Conservation (phyloP, 2,113 vertebrate genomes). For the Tychaedon coryphoeus region DNA sequence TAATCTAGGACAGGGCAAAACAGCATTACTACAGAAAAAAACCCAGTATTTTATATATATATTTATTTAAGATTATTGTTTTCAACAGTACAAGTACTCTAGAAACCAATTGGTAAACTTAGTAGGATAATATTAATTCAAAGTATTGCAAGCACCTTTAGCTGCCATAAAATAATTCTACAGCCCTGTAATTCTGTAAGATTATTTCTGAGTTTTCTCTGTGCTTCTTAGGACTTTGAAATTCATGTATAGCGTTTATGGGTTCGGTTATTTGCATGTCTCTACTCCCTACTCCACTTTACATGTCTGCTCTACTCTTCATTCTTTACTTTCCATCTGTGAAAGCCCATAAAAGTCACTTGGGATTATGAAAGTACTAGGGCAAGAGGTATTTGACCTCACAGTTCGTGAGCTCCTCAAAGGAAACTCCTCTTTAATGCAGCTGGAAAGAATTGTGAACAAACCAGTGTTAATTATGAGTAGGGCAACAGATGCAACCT, state of each 20-base stretch:
- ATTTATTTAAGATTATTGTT: background rate
- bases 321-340: background rate
- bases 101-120: background rate
- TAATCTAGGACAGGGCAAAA: background rate
- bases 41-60: rapidly evolving
- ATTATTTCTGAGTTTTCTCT: background rate
- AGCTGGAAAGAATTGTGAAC: background rate
- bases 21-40: background rate
- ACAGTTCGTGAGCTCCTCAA: background rate
- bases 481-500: background rate
- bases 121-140: background rate
- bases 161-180: background rate
- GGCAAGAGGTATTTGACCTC: background rate
- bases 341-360: background rate
- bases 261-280: background rate
- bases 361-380: background rate
- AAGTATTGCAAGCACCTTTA: background rate
- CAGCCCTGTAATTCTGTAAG: background rate
- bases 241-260: background rate
- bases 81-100: background rate
- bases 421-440: background rate
- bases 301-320: rapidly evolving
- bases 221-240: background rate
- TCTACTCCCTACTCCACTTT: background rate
- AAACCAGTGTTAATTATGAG: background rate